These are phyloP conservation scores for Zhuqinia jingwanae DNA, from an alignment of 2,888 invertebrate genomes.

Conservation along the genomic window DNA sequence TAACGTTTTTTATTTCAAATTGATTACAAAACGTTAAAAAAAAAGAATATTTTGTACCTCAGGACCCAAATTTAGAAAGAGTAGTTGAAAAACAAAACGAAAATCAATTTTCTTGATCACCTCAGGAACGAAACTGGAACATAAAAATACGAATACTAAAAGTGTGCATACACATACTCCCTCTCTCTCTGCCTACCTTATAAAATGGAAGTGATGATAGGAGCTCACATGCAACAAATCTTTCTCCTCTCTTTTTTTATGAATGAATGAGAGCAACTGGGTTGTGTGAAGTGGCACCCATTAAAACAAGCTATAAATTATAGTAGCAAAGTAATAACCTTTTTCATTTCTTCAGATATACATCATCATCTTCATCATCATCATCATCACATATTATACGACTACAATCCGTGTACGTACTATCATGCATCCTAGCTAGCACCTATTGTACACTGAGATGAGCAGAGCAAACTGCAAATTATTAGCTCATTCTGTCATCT, in stretches of 20 bases:
- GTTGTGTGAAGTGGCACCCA: slow-evolving; percentile 21
- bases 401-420: too few relatives aligned
- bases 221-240: neutral
- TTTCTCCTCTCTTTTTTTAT: neutral
- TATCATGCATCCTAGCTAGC: slow-evolving; percentile 11
- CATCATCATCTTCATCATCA: too few relatives aligned
- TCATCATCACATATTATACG: too few relatives aligned
- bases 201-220: neutral
- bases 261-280: neutral
- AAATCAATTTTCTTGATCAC: neutral
- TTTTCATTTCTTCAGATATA: slow-evolving; percentile 18
- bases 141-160: neutral
- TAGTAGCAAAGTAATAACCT: slow-evolving; percentile 26
- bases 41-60: too few relatives aligned
- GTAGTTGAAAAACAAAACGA: slow-evolving; percentile 8
- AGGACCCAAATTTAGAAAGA: neutral
- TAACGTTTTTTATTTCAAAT: too few relatives aligned
- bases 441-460: neutral
- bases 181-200: neutral
- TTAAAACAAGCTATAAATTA: slow-evolving; percentile 45
- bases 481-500: slow-evolving; percentile 28
- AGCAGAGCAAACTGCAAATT: neutral
- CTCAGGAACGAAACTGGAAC: too few relatives aligned
- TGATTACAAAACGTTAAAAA: too few relatives aligned
- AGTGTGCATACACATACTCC: neutral